Evolutionary conservation across 2,888 invertebrate genomes (phyloP).

Genomic region (Apamea epomidion): DNA sequence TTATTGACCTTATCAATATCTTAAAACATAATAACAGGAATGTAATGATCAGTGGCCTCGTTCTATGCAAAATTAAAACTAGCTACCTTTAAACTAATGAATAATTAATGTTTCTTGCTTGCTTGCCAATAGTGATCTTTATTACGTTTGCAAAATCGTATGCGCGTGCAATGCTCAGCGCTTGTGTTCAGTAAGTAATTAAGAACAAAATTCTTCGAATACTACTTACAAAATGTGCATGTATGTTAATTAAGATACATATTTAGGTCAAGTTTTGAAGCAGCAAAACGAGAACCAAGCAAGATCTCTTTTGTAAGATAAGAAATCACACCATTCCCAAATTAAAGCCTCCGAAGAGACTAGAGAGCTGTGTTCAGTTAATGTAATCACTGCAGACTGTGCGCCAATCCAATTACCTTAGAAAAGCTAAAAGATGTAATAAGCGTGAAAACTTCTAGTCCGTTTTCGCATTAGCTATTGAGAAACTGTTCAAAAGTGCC

Average conservation of each 20-base stretch:
- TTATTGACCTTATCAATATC: background rate
- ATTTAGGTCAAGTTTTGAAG: conserved; percentile 22
- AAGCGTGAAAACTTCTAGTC: too few species aligned
- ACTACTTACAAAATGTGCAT: conserved; percentile 29
- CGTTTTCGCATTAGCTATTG: background rate
- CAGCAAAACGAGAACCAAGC: background rate
- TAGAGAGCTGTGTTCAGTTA: background rate
- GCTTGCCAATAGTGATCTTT: conserved; percentile 29
- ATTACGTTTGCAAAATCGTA: conserved; percentile 46
- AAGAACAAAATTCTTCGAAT: conserved; percentile 34
- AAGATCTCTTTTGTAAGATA: conserved; percentile 1
- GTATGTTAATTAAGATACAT: conserved; percentile 1
- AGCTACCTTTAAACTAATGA: conserved; percentile 25
- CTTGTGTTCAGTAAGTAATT: conserved; percentile 14
- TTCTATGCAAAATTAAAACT: conserved; percentile 26
- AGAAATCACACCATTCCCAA: background rate
- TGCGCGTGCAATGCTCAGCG: conserved; percentile 15
- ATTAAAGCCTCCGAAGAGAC: background rate
- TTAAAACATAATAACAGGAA: background rate
- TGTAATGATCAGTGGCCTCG: conserved; percentile 16
- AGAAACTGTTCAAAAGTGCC: background rate
- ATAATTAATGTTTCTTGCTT: conserved; percentile 38
- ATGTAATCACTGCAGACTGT: background rate
- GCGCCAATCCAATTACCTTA: background rate
- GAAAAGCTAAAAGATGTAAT: background rate